A percentile compares a stretch with the other conserved stretches of the same genome.
Conservation (phyloP, 1,140 invertebrate genomes). For the Pogonus chalceus region DNA sequence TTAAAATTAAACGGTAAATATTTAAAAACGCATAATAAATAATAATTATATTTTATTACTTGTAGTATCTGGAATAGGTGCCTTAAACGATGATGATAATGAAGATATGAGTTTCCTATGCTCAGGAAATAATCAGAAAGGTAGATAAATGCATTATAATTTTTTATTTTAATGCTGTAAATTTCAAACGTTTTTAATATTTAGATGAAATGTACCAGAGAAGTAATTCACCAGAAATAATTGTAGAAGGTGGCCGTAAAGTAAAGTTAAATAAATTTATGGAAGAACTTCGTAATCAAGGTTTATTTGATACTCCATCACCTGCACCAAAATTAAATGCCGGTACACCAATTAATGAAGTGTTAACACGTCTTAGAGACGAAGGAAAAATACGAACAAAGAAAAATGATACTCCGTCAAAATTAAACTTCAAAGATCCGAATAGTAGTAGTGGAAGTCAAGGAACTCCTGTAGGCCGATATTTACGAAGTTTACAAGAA, state of each 20-base stretch:
- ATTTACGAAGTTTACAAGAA: not conserved
- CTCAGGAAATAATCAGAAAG: too few relatives aligned
- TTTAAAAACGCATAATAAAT: too few relatives aligned
- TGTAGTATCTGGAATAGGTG: too few relatives aligned
- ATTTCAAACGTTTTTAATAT: too few relatives aligned
- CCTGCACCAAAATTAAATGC: not conserved
- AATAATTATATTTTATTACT: too few relatives aligned
- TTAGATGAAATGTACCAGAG: too few relatives aligned
- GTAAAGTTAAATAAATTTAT: not conserved
- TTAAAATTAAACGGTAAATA: too few relatives aligned
- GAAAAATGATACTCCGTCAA: not conserved
- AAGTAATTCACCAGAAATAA: too few relatives aligned
- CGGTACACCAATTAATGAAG: not conserved
- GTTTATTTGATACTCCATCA: not conserved
- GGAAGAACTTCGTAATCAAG: not conserved
- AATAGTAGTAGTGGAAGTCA: constrained; percentile 22
- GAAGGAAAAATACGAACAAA: not conserved
- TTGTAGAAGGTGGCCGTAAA: not conserved
- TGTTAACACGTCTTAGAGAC: not conserved
- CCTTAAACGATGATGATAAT: too few relatives aligned
- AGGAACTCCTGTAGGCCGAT: constrained; percentile 29
- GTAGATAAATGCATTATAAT: too few relatives aligned
- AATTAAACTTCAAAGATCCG: not conserved
- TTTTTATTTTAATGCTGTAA: too few relatives aligned
- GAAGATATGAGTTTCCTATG: too few relatives aligned